A percentile compares a stretch with the other conserved stretches of the same genome.
These are phyloP conservation scores for Digitonthophagus gazella DNA, from an alignment of 2,888 invertebrate genomes.

Conservation along the genomic window DNA sequence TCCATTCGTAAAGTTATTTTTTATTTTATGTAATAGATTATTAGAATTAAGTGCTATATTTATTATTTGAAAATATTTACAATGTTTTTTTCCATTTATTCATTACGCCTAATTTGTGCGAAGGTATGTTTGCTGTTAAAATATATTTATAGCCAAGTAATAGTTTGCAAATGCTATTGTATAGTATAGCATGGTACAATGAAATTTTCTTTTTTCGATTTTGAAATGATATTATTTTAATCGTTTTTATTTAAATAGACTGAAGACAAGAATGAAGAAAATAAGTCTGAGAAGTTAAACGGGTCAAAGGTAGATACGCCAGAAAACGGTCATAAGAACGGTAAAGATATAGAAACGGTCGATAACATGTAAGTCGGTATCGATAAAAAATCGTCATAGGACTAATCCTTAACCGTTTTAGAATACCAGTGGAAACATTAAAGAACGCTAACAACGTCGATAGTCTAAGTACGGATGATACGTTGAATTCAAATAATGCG, in stretches of 20 bases:
- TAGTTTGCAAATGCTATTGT: too few relatives aligned
- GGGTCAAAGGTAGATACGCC: conserved; percentile 43
- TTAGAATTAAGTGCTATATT: too few relatives aligned
- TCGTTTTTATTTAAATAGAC: conserved; percentile 35
- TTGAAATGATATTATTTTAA: conserved; percentile 13
- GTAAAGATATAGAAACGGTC: conserved; percentile 47
- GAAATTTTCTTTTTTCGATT: neutral
- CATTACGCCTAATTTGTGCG: too few relatives aligned
- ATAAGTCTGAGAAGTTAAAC: conserved; percentile 42
- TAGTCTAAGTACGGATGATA: conserved; percentile 47
- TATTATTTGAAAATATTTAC: too few relatives aligned
- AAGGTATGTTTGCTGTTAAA: too few relatives aligned
- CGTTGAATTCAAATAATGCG: conserved; percentile 51
- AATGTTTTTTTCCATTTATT: too few relatives aligned
- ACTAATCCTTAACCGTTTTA: conserved; percentile 36
- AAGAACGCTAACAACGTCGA: conserved; percentile 51
- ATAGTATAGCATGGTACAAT: too few relatives aligned
- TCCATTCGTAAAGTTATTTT: too few relatives aligned
- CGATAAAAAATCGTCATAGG: conserved; percentile 4
- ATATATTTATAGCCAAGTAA: too few relatives aligned
- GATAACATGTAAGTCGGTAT: conserved; percentile 49
- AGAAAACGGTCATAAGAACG: conserved; percentile 44
- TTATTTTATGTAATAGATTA: too few relatives aligned
- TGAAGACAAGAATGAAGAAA: conserved; percentile 40
- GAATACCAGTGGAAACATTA: conserved; percentile 49